phyloP scores from a whole-genome alignment of 2,797 vertebrate species.

The Anguilla marmorata region DNA sequence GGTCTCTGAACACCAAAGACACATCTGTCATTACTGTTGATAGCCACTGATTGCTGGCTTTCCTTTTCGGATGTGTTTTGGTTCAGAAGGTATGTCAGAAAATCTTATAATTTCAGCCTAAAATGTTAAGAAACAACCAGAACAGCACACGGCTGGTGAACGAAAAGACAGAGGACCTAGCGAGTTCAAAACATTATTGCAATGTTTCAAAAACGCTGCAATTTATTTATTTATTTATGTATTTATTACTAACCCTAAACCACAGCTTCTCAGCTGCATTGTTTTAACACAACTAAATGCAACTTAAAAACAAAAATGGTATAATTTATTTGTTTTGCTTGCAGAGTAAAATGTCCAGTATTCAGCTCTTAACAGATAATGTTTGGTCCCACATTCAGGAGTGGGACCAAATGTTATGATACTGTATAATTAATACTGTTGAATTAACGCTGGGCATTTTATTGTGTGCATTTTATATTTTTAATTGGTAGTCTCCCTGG shows the following conservation, averaged over 20 bases:
- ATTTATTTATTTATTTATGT: neutral
- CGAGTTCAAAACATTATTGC: neutral
- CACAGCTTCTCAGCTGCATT: neutral
- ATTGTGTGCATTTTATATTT: too few relatives aligned
- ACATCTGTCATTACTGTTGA: neutral
- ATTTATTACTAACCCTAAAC: neutral
- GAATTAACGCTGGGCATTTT: too few relatives aligned
- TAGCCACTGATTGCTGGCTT: neutral
- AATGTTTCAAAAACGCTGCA: neutral
- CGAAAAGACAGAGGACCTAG: neutral
- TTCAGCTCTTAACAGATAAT: too few relatives aligned
- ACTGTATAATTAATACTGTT: neutral
- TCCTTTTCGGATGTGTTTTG: neutral
- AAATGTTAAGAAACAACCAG: neutral
- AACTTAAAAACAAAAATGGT: too few relatives aligned
- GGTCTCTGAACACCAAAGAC: neutral
- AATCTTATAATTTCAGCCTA: neutral
- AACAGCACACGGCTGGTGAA: neutral
- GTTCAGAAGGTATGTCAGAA: neutral
- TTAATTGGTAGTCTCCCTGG: neutral
- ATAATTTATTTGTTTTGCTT: too few relatives aligned
- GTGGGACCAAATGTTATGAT: neutral
- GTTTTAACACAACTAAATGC: too few relatives aligned
- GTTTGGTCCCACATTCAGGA: too few relatives aligned
- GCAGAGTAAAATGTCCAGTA: too few relatives aligned